A percentile compares a stretch with the other conserved stretches of the same genome.
Evolutionary conservation across 1,140 invertebrate genomes (phyloP).

Genomic region (Cyclargus thomasi): DNA sequence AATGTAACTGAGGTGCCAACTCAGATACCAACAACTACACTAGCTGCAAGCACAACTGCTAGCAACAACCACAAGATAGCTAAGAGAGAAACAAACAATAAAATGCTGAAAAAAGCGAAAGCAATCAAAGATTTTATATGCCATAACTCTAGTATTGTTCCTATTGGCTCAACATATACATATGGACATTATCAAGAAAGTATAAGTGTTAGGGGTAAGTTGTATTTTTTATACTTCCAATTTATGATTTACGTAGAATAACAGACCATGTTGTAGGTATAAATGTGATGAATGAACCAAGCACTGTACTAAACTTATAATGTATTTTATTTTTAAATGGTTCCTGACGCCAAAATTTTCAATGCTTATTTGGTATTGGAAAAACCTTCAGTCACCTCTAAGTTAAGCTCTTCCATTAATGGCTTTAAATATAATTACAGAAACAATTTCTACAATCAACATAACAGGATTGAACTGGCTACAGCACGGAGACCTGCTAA

Average conservation of each 20-base stretch:
- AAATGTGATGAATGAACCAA: too few species aligned
- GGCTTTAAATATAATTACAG: conserved; percentile 65
- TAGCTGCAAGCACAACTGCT: conserved; percentile 30
- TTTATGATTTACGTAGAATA: too few species aligned
- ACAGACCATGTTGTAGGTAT: too few species aligned
- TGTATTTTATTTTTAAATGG: too few species aligned
- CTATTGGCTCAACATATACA: conserved; percentile 79
- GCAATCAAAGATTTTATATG: conserved; percentile 74
- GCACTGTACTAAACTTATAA: too few species aligned
- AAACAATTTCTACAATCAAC: conserved; percentile 79
- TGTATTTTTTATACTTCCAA: neutral
- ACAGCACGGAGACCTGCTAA: conserved; percentile 84
- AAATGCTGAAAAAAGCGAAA: conserved; percentile 32
- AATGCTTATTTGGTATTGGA: too few species aligned
- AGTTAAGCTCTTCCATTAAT: too few species aligned
- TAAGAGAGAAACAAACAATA: conserved; percentile 37
- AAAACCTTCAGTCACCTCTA: too few species aligned
- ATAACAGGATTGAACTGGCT: conserved; percentile 86
- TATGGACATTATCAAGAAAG: conserved; percentile 83
- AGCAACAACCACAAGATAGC: conserved; percentile 33
- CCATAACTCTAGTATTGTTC: conserved; percentile 76
- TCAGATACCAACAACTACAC: conserved; percentile 33
- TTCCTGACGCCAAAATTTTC: too few species aligned
- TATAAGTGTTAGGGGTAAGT: conserved; percentile 79
- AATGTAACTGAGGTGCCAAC: conserved; percentile 33